Evolutionary conservation across 2,888 invertebrate genomes (phyloP).

Genomic region (Oconnorella tubifera): DNA sequence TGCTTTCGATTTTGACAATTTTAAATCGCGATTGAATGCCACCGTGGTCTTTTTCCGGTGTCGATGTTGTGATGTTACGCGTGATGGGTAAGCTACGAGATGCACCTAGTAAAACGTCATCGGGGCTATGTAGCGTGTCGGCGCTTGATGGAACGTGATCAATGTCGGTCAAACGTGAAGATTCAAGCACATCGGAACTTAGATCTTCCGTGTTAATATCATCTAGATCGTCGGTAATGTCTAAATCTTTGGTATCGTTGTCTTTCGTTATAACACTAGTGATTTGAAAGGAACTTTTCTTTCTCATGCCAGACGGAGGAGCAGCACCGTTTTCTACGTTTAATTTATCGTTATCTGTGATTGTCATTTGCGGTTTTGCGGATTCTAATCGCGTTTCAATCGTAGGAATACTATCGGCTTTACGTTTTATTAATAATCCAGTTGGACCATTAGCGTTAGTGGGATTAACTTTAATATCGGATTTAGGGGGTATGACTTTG

Average conservation of each 20-base stretch:
- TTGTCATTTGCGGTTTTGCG: too few species aligned
- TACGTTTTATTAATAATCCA: too few species aligned
- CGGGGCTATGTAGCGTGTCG: too few species aligned
- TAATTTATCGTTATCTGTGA: too few species aligned
- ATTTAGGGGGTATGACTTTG: too few species aligned
- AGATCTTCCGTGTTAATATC: not conserved
- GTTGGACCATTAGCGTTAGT: too few species aligned
- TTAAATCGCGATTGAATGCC: constrained; percentile 68
- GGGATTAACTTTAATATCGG: too few species aligned
- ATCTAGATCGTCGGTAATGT: not conserved
- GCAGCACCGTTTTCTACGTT: not conserved
- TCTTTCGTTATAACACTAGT: not conserved
- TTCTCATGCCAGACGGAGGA: not conserved
- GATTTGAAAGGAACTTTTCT: not conserved
- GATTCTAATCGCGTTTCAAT: too few species aligned
- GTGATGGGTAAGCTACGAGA: too few species aligned
- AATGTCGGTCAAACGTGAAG: not conserved
- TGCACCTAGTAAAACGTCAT: too few species aligned
- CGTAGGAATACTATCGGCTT: too few species aligned
- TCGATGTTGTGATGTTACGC: not conserved
- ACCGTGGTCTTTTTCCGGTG: not conserved
- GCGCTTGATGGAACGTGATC: not conserved
- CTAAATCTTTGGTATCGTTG: not conserved
- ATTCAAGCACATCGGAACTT: not conserved
- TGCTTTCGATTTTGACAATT: constrained; percentile 91